Evolutionary conservation across 2,888 invertebrate genomes (phyloP), one percentile per base, ranked within the genome.

Genomic region (Epicampocera succincta): DNA sequence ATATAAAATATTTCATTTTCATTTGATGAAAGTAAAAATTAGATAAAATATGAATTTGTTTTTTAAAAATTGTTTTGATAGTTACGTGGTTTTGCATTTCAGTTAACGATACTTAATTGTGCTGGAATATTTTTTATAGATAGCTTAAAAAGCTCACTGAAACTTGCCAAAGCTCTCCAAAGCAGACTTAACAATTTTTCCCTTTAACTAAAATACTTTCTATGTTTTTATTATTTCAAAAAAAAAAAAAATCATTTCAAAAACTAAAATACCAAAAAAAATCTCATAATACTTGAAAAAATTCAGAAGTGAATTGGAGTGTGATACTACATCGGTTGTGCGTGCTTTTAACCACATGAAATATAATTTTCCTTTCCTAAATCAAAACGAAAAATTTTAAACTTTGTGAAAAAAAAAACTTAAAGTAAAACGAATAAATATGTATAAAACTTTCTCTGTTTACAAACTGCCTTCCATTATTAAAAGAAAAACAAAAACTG

Each of bases 311-410:
- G 78, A 84, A 84, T 84, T 84, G 83, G 84, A 79, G 89, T 88
- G 88, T 88, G 88, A 88, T 88, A 88, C 87, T 88, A 86, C 89
- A 87, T 89, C 87, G 89, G 89, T 89, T 89, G 89, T 89, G 89
- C 88, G 88, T 87, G 87, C 87, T 88, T 89, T 88, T 84, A 84
- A 84, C 81, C 77, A 84, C 74, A 78, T 68, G 77, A 78, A 60
- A 74, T 69, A 80, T 73, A 84, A 79, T 80, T 84, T 78, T 74
- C 77, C 71, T 79, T 84, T 83, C 68, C 76, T 50, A 74, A 83
- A 74, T 60, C 68, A 80, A 83, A 76, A 80, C 29, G 40, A 74
- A 66, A 46, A 77, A 19, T 65, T 73, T 73, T 69, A 66, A 80
- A 71, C 48, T 72, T 66, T 58, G 65, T 58, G 52, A 75, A 65